Base-by-base conservation (phyloP, 2,888 invertebrate species). In the Lithodes maja region DNA sequence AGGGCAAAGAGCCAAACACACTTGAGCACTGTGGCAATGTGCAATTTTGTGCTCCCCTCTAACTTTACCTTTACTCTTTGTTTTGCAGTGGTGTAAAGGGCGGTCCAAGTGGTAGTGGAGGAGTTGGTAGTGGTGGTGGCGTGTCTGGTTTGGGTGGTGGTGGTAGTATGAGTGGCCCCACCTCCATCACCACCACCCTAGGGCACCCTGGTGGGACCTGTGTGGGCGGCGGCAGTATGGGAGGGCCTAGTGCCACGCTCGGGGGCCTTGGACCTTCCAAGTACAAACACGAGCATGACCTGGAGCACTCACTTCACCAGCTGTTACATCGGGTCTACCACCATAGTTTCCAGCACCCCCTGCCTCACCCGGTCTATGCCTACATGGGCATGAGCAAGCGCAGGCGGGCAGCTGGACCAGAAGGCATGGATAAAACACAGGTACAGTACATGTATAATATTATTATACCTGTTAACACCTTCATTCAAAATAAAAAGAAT, bases 231-330 rank as follows among this genome's bases (percentile, higher is more conserved):
- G 75, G 68, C 5, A 53, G 71, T 54, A 78, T 53, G 61, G 84
- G 86, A 49, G 75, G 69, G 2, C 74, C 54, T 33, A 49, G 54
- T 33, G 81, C n/a, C 12, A 55, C 78, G 1, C 79, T 71, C 3
- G 83, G 83, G 33, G 86, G 83, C 0, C 75, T 77, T 61, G 81
- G 74, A 50, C 86, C 85, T 9, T 89, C 86, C 49, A 85, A 90
- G 52, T 84, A 85, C n/a, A 86, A 83, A 55, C 90, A 88, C 81
- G 90, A 88, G 69, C 89, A 89, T 50, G 89, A 86, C 49, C 68
- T 99, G 92, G 99, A 99, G 93, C 99, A 99, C 93, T 98, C 98
- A 0, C 94, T 99, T 89, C 99, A 99, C 94, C 99, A 99, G 94
- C 94, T 99, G 89, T 94, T 99, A 87, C 95, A 99, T 49, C 98